These are phyloP conservation scores for Darevskia mixta DNA, from an alignment of 2,797 vertebrate genomes.

Conservation along the genomic window DNA sequence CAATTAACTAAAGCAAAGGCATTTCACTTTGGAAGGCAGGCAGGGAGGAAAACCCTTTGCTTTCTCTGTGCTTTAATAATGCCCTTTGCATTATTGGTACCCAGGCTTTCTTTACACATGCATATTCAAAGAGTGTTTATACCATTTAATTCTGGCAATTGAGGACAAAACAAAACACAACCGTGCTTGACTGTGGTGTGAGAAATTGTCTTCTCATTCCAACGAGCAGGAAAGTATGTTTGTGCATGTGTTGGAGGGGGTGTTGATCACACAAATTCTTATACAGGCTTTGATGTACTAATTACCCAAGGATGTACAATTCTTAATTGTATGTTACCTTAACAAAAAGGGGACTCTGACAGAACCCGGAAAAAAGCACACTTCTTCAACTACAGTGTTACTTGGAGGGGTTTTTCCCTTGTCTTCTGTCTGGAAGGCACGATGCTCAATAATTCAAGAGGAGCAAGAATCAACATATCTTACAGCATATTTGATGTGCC, in stretches of 20 bases:
- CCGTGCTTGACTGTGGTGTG: background rate
- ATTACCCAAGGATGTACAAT: accelerated
- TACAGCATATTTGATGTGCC: constrained; percentile 92
- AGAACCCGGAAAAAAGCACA: background rate
- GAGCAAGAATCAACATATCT: constrained; percentile 89
- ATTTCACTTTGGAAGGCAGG: background rate
- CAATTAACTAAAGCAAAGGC: constrained; percentile 8
- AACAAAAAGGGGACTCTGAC: background rate
- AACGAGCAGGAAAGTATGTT: background rate
- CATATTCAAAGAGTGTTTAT: background rate
- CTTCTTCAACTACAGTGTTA: background rate
- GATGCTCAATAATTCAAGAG: constrained; percentile 91
- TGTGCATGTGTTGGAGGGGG: background rate
- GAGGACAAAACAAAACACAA: background rate
- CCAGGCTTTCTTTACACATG: background rate
- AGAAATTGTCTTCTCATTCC: background rate
- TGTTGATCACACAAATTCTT: background rate
- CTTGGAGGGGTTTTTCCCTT: constrained; percentile 66
- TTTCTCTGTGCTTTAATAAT: background rate
- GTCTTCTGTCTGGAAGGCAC: constrained; percentile 77
- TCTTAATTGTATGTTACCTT: background rate
- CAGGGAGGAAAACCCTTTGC: background rate
- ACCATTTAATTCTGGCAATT: background rate
- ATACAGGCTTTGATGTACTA: background rate
- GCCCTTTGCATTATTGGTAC: background rate